Conservation (phyloP, 2,888 invertebrate genomes). For the Sycophila texana region DNA sequence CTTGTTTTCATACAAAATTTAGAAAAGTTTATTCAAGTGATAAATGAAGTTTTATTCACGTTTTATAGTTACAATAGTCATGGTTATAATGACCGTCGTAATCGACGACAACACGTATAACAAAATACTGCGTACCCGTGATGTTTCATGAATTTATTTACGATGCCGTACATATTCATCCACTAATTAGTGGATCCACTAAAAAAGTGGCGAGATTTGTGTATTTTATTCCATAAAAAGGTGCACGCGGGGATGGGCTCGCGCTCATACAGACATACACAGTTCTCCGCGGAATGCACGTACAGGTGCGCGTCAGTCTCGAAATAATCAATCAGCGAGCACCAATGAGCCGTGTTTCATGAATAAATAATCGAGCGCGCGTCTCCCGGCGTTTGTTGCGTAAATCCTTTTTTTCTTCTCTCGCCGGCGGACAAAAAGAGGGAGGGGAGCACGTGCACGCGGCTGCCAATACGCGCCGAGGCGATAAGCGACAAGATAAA, state of each 20-base stretch:
- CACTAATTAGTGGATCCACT: no score
- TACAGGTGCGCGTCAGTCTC: neutral
- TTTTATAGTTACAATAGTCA: no score
- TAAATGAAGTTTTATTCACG: no score
- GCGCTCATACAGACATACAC: no score
- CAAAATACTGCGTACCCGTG: no score
- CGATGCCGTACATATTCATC: no score
- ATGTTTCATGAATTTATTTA: no score
- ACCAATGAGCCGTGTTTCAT: conserved; percentile 18
- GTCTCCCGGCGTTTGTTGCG: conserved; percentile 15
- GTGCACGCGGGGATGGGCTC: neutral
- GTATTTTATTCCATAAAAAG: conserved; percentile 8
- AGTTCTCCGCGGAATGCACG: neutral
- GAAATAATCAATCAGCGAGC: conserved; percentile 34
- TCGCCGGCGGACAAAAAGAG: neutral
- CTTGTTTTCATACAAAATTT: no score
- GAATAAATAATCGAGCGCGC: conserved; percentile 33
- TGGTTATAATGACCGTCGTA: no score
- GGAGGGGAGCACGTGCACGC: neutral
- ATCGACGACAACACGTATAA: no score
- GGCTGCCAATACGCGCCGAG: neutral
- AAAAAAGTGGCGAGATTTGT: conserved; percentile 14
- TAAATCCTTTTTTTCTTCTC: conserved; percentile 28
- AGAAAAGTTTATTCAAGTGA: no score
- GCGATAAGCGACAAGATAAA: conserved; percentile 39